A percentile compares a stretch with the other conserved stretches of the same genome.
phyloP scores from a whole-genome alignment of 2,888 invertebrate genomes.

The Bedellia somnulentella region DNA sequence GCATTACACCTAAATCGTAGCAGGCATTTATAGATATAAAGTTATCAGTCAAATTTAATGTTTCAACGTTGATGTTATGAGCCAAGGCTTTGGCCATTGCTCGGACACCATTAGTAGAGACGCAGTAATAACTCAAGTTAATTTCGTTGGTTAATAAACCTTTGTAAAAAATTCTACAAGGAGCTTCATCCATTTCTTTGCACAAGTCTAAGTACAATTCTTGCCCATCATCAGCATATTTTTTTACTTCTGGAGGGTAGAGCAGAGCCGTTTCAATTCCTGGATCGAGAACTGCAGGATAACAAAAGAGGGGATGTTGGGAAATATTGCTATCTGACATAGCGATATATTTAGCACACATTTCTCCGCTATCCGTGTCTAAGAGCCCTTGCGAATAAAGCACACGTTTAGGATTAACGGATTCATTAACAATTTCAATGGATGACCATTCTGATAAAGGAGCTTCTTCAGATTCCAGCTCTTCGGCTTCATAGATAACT shows the following conservation, averaged over 20 bases:
- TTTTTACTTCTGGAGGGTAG: conserved; percentile 15
- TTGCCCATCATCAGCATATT: conserved; percentile 21
- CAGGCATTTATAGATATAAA: conserved; percentile 19
- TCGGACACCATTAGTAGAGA: conserved; percentile 15
- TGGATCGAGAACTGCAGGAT: conserved; percentile 20
- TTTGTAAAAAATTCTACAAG: conserved; percentile 17
- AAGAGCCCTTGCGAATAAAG: conserved; percentile 18
- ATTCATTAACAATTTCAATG: conserved; percentile 8
- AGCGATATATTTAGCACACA: conserved; percentile 22
- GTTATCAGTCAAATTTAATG: conserved; percentile 20
- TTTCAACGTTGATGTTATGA: conserved; percentile 16
- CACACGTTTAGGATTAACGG: conserved; percentile 14
- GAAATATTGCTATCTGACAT: conserved; percentile 22
- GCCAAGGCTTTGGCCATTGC: conserved; percentile 19
- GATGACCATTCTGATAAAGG: conserved; percentile 19
- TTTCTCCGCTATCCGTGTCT: conserved; percentile 23
- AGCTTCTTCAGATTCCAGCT: conserved; percentile 19
- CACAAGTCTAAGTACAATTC: conserved; percentile 22
- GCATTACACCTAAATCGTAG: conserved; percentile 21
- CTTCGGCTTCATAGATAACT: no score
- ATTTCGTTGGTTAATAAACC: conserved; percentile 17
- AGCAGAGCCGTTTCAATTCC: conserved; percentile 17
- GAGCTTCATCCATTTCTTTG: conserved; percentile 16
- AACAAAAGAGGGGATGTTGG: conserved; percentile 19
- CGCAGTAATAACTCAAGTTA: conserved; percentile 20